phyloP scores from a whole-genome alignment of 2,888 invertebrate genomes.

The Julus scandinavius region DNA sequence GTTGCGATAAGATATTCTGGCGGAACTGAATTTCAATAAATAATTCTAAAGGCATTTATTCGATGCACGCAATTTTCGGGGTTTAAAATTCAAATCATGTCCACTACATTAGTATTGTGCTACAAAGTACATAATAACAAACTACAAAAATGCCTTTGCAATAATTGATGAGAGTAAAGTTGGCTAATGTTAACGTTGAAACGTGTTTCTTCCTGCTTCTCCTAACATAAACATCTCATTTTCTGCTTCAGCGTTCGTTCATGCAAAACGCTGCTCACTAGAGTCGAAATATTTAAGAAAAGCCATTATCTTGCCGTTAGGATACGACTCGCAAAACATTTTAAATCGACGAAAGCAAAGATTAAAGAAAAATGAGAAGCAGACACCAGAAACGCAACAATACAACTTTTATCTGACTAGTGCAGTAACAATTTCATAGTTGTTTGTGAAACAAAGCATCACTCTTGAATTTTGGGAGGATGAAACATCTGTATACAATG shows the following conservation, averaged over 20 bases:
- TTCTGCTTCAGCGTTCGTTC: neutral
- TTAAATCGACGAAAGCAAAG: neutral
- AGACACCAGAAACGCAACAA: neutral
- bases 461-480: neutral
- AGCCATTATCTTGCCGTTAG: slow-evolving; percentile 3
- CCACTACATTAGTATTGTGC: neutral
- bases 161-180: neutral
- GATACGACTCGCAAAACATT: slow-evolving; percentile 17
- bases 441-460: neutral
- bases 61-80: neutral
- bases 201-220: neutral
- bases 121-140: neutral
- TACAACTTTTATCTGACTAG: neutral
- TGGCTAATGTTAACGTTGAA: neutral
- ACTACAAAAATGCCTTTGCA: neutral
- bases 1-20: too few relatives aligned
- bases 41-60: too few relatives aligned
- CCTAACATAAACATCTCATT: neutral
- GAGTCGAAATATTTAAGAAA: slow-evolving; percentile 37
- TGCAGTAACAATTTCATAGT: slow-evolving; percentile 12
- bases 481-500: neutral
- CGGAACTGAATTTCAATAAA: too few relatives aligned
- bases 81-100: neutral
- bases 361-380: neutral
- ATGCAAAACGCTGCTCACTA: slow-evolving; percentile 10